Evolutionary conservation across 2,888 invertebrate genomes (phyloP), one percentile per base, ranked within the genome.

Genomic region (Petrophora chlorosata): DNA sequence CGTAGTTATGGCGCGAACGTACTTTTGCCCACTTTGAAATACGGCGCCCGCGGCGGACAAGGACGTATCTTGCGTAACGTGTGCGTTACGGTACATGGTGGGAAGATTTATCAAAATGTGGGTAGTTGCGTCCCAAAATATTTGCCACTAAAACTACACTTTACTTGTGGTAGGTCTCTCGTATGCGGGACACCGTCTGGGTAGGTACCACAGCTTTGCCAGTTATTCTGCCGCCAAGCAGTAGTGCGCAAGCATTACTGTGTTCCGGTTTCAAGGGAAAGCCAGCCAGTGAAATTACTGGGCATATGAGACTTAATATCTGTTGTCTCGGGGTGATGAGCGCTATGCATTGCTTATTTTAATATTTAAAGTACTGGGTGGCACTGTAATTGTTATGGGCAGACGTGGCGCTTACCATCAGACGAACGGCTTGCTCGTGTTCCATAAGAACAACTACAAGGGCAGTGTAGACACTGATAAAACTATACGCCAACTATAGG

Each of bases 1-100:
- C 87, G 79, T 88, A 89, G 85, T 81, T 88, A 87, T 90, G 87
- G 85, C 85, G 85, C 84, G 84, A 85, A 86, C 82, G 85, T 89
- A 90, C 89, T 87, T 85, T 86, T 89, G 89, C 89, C 88, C 89
- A 89, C 89, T 89, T 88, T 88, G 88, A 90, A 86, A 90, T 87
- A 87, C 75, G 62, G 74, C 85, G 79, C 70, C 61, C 72, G 53
- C 58, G 63, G 43, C 38, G 69, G 58, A 85, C 66, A 84, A 74
- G 65, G 70, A 59, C 73, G 83, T 66, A 79, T 79, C 80, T 78
- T 65, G 59, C 59, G 55, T 63, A 59, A 64, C 55, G 59, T 51
- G 45, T 38, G 38, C 45, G 54, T 41, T 47, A 41, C 47, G 29
- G 39, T 22, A 5, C 30, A 38, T 29, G 45, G 51, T 8, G 32